Base-by-base conservation (phyloP, 2,888 invertebrate species). In the Odontocerum albicorne region DNA sequence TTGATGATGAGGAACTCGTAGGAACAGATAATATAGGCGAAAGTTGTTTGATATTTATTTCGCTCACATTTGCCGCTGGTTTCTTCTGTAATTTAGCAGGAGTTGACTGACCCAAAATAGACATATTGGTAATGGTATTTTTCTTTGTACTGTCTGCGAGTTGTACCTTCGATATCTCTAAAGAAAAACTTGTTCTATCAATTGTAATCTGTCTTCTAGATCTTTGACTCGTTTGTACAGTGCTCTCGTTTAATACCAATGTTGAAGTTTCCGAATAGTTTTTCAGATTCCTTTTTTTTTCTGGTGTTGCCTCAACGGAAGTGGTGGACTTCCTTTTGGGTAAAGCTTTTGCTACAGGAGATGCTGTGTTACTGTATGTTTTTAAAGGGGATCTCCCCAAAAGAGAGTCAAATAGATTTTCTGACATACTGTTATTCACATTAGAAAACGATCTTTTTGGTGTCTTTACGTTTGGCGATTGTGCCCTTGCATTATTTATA, bases 51-150 rank as follows among this genome's bases (percentile, higher is more conserved):
- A 60, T 55, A 27, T 53, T 57, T 16, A 55, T 49, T 20, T 45
- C 46, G 33, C 53, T 57, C 10, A 33, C 13, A n/a, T 47, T 43
- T 7, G 15, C 31, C 4, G 45, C 19, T 1, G 36, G 20, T 17
- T 35, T 44, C 19, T 35, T 45, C 8, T 31, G 38, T n/a, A 12
- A 15, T 39, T 53, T 53, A 8, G 56, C 55, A 8, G 61, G 61
- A 8, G 61, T 61, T 4, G 61, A 61, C 36, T 61, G 61, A 10
- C 61, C 53, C 17, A 60, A 36, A 8, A 60, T 55, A 35, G 61
- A 58, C 8, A 47, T 19, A n/a, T 58, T 53, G 7, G 38, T 16
- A 10, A 15, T 20, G 3, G 38, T 35, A 4, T n/a, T 3, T 27
- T 15, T 32, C 6, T 21, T 44, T 10, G 21, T 7, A n/a, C 4